Evolutionary conservation across 2,888 invertebrate species (phyloP).

Genomic region (Calliphora vomitoria): DNA sequence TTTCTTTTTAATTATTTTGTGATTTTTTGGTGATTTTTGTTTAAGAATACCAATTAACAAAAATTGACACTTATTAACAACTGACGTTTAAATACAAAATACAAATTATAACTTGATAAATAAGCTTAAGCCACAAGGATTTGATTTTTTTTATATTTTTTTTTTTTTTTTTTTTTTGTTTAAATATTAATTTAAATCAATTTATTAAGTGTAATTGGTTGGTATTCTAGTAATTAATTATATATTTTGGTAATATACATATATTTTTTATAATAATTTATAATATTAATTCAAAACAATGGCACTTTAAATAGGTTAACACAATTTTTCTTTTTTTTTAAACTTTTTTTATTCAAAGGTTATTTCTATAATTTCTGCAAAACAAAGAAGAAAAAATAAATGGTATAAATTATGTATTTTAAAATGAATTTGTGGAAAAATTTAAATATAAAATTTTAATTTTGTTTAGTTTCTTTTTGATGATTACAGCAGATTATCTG

Average conservation of each 20-base stretch:
- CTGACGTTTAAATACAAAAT: conserved; percentile 61
- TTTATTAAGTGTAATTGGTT: conserved; percentile 36
- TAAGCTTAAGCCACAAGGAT: conserved; percentile 72
- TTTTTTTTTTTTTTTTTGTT: conserved; percentile 36
- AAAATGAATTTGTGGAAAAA: background rate
- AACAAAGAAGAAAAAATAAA: conserved; percentile 2
- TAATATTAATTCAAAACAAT: conserved; percentile 69
- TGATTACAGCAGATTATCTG: conserved; percentile 38
- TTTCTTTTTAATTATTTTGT: no score
- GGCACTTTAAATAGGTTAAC: conserved; percentile 73
- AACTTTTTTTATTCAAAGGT: conserved; percentile 45
- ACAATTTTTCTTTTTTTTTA: conserved; percentile 54
- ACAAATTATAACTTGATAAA: conserved; percentile 52
- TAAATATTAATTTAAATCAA: conserved; percentile 46
- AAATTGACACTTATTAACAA: conserved; percentile 47
- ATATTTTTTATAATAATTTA: conserved; percentile 41
- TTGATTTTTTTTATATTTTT: conserved; percentile 47
- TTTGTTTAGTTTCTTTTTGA: background rate
- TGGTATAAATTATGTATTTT: background rate
- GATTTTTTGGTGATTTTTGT: conserved; percentile 30
- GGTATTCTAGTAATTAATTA: conserved; percentile 51
- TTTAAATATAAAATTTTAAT: conserved; percentile 5
- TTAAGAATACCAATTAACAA: conserved; percentile 50
- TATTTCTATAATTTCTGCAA: conserved; percentile 56
- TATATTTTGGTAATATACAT: conserved; percentile 31